phyloP scores from a whole-genome alignment of 2,797 vertebrate genomes.

The Sciurus vulgaris region DNA sequence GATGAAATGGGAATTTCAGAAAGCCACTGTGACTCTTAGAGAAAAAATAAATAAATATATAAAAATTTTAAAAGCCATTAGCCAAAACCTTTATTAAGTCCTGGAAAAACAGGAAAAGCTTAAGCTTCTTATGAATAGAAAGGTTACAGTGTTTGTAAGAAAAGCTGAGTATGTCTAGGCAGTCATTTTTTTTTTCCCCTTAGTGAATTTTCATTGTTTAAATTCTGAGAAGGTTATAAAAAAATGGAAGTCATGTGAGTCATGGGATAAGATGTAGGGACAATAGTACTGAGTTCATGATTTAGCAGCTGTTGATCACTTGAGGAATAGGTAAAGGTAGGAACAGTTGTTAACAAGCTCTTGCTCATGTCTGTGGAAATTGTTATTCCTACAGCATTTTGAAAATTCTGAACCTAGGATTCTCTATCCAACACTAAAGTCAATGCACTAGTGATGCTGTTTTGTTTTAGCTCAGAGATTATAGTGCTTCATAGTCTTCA shows the following conservation, averaged over 20 bases:
- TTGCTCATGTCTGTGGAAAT: not conserved
- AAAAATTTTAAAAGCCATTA: not conserved
- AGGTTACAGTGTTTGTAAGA: not conserved
- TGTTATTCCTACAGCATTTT: not conserved
- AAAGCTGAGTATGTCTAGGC: not conserved
- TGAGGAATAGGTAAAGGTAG: not conserved
- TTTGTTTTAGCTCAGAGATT: not conserved
- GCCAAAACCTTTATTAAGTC: not conserved
- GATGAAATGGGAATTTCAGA: not conserved
- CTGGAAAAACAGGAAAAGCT: not conserved
- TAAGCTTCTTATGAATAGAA: not conserved
- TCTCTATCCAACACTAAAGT: not conserved
- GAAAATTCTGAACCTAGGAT: not conserved
- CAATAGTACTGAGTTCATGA: rapidly evolving
- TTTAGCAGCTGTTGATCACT: not conserved
- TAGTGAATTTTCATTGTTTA: not conserved
- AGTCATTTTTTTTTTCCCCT: not conserved
- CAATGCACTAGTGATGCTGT: not conserved
- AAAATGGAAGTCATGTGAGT: not conserved
- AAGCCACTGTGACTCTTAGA: not conserved
- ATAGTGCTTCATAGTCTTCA: not conserved
- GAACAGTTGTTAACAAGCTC: not conserved
- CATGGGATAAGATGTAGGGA: not conserved
- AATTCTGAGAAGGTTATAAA: not conserved
- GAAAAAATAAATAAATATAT: not conserved